Percentiles rank a stretch among this genome's conserved stretches.
Evolutionary conservation across 2,888 invertebrate species (phyloP).

Genomic region (Polietes domitor): DNA sequence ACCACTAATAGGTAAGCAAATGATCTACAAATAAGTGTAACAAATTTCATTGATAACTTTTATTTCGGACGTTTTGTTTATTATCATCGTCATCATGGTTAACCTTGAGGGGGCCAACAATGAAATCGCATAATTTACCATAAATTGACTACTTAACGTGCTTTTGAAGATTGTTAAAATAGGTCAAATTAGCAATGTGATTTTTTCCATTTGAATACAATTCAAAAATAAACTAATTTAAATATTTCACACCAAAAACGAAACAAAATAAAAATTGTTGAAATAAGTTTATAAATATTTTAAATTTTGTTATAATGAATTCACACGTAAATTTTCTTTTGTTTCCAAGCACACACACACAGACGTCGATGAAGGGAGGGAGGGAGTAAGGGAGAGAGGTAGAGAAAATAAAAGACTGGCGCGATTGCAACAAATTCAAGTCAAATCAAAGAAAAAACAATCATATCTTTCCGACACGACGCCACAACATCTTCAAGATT

Average conservation of each 20-base stretch:
- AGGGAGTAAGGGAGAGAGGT: background rate
- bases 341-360: no score
- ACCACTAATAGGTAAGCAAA: slow-evolving; percentile 1
- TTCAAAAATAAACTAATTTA: slow-evolving; percentile 5
- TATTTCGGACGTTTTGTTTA: slow-evolving; percentile 23
- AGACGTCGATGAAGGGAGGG: no score
- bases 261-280: background rate
- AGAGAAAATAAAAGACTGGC: background rate
- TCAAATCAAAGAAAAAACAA: background rate
- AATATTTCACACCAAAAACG: background rate
- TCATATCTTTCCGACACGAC: no score
- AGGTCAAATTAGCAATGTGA: slow-evolving; percentile 38
- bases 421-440: background rate
- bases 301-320: slow-evolving; percentile 1
- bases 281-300: background rate
- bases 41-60: slow-evolving; percentile 49
- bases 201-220: slow-evolving; percentile 1
- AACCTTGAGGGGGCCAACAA: slow-evolving; percentile 47
- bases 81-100: background rate
- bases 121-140: slow-evolving; percentile 41
- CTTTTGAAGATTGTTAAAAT: slow-evolving; percentile 29
- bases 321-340: background rate
- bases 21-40: slow-evolving; percentile 33
- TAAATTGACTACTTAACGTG: slow-evolving; percentile 28
- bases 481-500: background rate